Evolutionary conservation across 2,888 invertebrate genomes (phyloP).

Genomic region (Iphiclides podalirius): DNA sequence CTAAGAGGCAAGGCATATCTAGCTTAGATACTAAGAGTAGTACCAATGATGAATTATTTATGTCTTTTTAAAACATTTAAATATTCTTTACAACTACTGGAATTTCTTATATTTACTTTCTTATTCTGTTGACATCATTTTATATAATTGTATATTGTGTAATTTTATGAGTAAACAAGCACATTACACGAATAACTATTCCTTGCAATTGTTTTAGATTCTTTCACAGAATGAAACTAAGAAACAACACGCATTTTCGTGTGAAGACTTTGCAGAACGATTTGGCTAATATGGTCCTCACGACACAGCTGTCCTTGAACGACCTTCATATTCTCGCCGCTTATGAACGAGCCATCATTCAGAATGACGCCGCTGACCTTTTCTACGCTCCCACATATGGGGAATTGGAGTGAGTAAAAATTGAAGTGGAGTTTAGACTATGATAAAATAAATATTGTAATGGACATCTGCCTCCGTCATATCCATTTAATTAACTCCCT

Average conservation of each 20-base stretch:
- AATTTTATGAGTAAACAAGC: too few species aligned
- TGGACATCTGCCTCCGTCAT: conserved; percentile 5
- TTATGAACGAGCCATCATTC: conserved; percentile 48
- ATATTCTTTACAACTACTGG: too few species aligned
- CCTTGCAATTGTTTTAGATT: conserved; percentile 40
- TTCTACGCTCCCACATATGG: conserved; percentile 53
- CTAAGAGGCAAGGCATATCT: too few species aligned
- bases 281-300: conserved; percentile 43
- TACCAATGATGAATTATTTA: too few species aligned
- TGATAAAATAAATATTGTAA: conserved; percentile 8
- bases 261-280: conserved; percentile 45
- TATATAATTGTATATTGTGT: too few species aligned
- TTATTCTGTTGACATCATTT: too few species aligned
- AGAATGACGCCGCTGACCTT: conserved; percentile 38
- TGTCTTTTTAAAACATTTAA: too few species aligned
- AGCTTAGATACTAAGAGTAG: too few species aligned
- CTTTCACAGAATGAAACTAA: conserved; percentile 65
- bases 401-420: conserved; percentile 49
- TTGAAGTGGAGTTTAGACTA: neutral
- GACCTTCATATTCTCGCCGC: conserved; percentile 57
- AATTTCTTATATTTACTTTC: too few species aligned
- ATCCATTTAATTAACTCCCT: conserved; percentile 18
- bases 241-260: conserved; percentile 55
- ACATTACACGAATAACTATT: too few species aligned
- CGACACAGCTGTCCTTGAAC: conserved; percentile 41